phyloP scores from a whole-genome alignment of 2,113 vertebrate species.

The Asarcornis scutulata region DNA sequence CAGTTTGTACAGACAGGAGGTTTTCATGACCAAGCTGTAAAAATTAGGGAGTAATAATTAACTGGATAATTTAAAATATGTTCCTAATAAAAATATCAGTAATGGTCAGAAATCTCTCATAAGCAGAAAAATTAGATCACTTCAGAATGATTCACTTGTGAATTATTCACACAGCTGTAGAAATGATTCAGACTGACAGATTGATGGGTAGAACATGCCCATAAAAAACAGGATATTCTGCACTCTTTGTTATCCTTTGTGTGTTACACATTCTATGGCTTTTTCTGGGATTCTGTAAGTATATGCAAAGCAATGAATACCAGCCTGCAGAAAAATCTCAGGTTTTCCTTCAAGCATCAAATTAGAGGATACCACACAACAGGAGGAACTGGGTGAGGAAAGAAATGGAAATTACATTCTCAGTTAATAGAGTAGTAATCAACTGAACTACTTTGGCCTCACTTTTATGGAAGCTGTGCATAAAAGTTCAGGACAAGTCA shows the following conservation, averaged over 20 bases:
- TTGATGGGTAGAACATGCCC: constrained; percentile 18
- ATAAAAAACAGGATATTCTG: constrained; percentile 45
- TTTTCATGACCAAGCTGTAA: background rate
- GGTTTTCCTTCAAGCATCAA: background rate
- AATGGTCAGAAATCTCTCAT: background rate
- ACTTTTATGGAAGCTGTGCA: background rate
- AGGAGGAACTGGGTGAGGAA: background rate
- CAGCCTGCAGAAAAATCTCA: background rate
- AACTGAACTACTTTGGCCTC: background rate
- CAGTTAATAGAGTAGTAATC: background rate
- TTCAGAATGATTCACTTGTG: constrained; percentile 18
- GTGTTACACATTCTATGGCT: background rate
- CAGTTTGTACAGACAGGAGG: background rate
- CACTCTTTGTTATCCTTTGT: constrained; percentile 22
- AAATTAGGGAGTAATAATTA: constrained; percentile 3
- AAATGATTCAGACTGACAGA: constrained; percentile 54
- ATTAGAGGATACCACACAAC: background rate
- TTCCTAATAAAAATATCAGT: constrained; percentile 18
- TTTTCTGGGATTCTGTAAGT: background rate
- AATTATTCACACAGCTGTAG: constrained; percentile 40
- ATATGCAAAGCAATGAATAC: background rate
- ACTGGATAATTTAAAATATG: background rate
- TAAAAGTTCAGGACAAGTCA: background rate
- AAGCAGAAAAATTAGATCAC: constrained; percentile 29
- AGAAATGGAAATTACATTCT: constrained; percentile 4